phyloP scores from a whole-genome alignment of 2,888 invertebrate species.

The Nephrocerus scutellatus region DNA sequence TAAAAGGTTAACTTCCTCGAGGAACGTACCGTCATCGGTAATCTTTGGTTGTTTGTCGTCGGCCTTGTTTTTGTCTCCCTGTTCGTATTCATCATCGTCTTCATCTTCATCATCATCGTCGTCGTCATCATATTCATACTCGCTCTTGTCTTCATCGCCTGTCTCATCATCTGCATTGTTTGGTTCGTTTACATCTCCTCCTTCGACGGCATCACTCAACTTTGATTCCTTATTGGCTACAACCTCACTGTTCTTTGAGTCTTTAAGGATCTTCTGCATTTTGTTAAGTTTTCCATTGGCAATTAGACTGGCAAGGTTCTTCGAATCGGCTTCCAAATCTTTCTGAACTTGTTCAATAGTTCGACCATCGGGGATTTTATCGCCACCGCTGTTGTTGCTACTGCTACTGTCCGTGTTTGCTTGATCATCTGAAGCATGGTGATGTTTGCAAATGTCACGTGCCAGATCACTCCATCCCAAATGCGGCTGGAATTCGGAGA shows the following conservation, averaged over 20 bases:
- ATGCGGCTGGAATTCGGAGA: conserved; percentile 26
- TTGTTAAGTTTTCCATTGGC: conserved; percentile 31
- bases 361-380: conserved; percentile 30
- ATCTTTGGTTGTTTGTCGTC: conserved; percentile 30
- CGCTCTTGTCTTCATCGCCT: conserved; percentile 44
- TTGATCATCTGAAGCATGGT: not conserved
- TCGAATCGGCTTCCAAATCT: conserved; percentile 34
- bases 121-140: conserved; percentile 37
- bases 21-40: conserved; percentile 35
- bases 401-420: conserved; percentile 9
- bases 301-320: conserved; percentile 32
- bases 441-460: conserved; percentile 41
- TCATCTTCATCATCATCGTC: conserved; percentile 26
- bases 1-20: conserved; percentile 38
- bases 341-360: conserved; percentile 32
- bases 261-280: conserved; percentile 35
- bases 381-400: conserved; percentile 9
- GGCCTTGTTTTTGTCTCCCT: conserved; percentile 24
- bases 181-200: conserved; percentile 44
- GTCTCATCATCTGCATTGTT: conserved; percentile 46
- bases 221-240: conserved; percentile 31
- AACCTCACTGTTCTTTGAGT: conserved; percentile 25
- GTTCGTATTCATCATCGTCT: too few relatives aligned
- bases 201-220: conserved; percentile 34
- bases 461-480: conserved; percentile 41